Conservation (phyloP, 2,797 vertebrate genomes). For the Falco peregrinus region DNA sequence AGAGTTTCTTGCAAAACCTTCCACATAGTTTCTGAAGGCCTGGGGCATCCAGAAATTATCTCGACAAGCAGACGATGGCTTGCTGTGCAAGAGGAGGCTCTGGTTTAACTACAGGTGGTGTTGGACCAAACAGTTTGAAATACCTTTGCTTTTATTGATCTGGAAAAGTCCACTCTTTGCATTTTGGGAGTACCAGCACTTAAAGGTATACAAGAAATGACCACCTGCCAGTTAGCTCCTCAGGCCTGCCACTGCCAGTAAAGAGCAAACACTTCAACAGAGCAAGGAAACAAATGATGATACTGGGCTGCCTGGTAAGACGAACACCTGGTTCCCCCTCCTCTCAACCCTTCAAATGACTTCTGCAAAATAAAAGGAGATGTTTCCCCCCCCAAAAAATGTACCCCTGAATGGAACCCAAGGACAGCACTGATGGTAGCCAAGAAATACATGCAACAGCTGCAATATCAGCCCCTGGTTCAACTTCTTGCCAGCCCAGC, state of each 20-base stretch:
- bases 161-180: not conserved
- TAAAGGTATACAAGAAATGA: not conserved
- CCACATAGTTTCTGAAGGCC: not conserved
- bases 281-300: not conserved
- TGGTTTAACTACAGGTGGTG: not conserved
- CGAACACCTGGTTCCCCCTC: accelerated
- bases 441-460: not conserved
- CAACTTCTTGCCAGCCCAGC: not conserved
- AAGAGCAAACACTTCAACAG: not conserved
- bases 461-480: not conserved
- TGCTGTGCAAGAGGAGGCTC: not conserved
- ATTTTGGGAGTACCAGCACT: not conserved
- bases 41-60: not conserved
- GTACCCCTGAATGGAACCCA: not conserved
- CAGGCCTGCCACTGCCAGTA: not conserved
- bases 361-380: not conserved
- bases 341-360: not conserved
- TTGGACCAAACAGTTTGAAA: not conserved
- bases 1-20: not conserved
- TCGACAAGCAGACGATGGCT: not conserved
- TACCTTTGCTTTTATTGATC: not conserved
- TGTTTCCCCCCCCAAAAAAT: accelerated
- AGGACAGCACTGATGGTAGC: not conserved
- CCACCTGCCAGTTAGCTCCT: not conserved
- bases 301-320: not conserved